Percentiles rank a stretch among this genome's conserved stretches.
Conservation (phyloP, 37 sponge, comb jelly and placozoan genomes). For the Aphrocallistes beatrix region DNA sequence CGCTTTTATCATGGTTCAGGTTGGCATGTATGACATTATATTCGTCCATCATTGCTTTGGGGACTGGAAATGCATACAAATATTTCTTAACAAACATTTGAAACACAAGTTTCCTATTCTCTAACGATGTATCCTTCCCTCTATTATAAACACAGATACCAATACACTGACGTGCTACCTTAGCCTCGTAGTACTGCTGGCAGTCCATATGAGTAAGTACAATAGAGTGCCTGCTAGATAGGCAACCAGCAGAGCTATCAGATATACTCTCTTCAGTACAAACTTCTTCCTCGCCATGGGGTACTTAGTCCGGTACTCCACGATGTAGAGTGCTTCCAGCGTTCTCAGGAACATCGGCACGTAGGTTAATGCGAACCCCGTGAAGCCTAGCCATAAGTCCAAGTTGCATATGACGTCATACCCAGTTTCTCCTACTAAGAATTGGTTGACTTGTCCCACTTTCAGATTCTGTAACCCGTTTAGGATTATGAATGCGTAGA, state of each 20-base stretch:
- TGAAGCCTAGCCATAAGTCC: not conserved
- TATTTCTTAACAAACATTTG: no score
- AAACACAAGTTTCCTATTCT: no score
- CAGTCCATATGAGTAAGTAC: not conserved
- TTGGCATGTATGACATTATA: no score
- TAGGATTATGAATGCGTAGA: not conserved
- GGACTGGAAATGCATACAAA: no score
- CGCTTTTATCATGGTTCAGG: no score
- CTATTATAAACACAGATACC: no score
- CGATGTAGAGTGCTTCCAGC: not conserved
- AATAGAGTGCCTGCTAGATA: not conserved
- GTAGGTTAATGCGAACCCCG: not conserved
- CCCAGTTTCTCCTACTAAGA: not conserved
- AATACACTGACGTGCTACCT: no score
- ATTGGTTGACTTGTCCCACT: not conserved
- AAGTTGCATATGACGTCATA: constrained; percentile 8
- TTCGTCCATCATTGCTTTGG: no score
- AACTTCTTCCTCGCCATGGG: not conserved
- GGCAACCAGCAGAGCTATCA: not conserved
- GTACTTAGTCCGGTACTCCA: not conserved
- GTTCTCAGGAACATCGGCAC: not conserved
- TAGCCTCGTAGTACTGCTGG: not conserved
- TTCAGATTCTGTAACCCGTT: not conserved
- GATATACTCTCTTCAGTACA: not conserved
- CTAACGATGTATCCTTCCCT: no score